Evolutionary conservation across 2,888 invertebrate genomes (phyloP).

Genomic region (Dryococelus australis): DNA sequence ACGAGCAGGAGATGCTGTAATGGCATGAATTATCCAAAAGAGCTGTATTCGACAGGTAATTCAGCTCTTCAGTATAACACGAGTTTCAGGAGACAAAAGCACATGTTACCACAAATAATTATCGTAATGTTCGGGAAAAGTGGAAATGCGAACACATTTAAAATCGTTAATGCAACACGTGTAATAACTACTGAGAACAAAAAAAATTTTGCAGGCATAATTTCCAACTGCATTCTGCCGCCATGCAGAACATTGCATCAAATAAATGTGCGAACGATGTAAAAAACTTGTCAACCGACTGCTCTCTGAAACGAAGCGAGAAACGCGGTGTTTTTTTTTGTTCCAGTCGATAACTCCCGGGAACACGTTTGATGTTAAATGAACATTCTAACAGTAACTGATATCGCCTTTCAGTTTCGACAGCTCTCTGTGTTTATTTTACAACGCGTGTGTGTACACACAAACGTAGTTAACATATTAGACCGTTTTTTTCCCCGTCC

Average conservation of each 20-base stretch:
- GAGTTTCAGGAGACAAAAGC: too few relatives aligned
- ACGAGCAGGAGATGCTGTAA: too few relatives aligned
- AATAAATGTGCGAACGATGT: neutral
- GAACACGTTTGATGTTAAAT: slow-evolving; percentile 1
- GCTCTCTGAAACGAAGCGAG: neutral
- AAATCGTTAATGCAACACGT: neutral
- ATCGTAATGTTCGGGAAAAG: too few relatives aligned
- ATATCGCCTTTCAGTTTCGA: neutral
- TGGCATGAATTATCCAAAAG: too few relatives aligned
- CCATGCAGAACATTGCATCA: neutral
- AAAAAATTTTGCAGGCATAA: neutral
- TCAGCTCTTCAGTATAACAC: too few relatives aligned
- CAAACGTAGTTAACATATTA: neutral
- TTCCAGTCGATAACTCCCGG: neutral
- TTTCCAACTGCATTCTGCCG: neutral
- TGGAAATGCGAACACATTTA: neutral
- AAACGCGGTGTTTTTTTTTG: neutral
- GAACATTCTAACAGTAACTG: neutral
- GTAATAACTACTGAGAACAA: neutral
- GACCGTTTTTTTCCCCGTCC: neutral
- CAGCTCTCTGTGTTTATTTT: neutral
- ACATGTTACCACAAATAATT: too few relatives aligned
- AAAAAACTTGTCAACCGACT: neutral
- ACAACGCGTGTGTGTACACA: neutral
- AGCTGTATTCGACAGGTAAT: too few relatives aligned